Evolutionary conservation across 1,140 invertebrate species (phyloP).

Genomic region (Drosophila navojoa): DNA sequence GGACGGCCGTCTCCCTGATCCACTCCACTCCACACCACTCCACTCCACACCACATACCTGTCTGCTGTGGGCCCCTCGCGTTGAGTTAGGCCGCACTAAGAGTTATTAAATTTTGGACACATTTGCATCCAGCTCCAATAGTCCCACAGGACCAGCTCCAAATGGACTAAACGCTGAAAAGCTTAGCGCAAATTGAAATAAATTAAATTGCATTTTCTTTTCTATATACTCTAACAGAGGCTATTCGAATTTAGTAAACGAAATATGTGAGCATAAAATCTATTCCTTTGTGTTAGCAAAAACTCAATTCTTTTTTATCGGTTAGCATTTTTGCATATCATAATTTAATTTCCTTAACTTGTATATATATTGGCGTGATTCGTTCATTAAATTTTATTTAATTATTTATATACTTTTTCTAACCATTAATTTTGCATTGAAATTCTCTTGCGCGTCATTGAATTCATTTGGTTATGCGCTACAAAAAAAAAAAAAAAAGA

Average conservation of each 20-base stretch:
- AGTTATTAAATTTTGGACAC: constrained; percentile 67
- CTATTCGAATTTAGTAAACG: too few species aligned
- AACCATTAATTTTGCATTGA: neutral
- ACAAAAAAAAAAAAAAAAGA: constrained; percentile 2
- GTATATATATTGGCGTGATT: too few species aligned
- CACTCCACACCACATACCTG: neutral
- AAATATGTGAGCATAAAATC: too few species aligned
- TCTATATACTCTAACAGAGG: neutral
- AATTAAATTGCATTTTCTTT: constrained; percentile 68
- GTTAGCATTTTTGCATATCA: too few species aligned
- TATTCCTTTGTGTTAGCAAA: too few species aligned
- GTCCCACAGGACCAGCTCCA: constrained; percentile 21
- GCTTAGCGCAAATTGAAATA: constrained; percentile 66
- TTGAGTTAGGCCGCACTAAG: constrained; percentile 38
- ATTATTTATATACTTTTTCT: too few species aligned
- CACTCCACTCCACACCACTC: neutral
- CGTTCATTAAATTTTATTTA: too few species aligned
- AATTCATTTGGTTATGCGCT: neutral
- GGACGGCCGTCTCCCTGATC: neutral
- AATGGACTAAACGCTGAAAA: constrained; percentile 37
- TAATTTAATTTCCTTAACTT: too few species aligned
- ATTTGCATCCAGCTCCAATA: constrained; percentile 43
- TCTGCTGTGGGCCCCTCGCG: neutral
- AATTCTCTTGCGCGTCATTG: constrained; percentile 11
- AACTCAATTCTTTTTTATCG: too few species aligned